Conservation (phyloP, 2,888 invertebrate species). For the Trissonchulus latispiculum region DNA sequence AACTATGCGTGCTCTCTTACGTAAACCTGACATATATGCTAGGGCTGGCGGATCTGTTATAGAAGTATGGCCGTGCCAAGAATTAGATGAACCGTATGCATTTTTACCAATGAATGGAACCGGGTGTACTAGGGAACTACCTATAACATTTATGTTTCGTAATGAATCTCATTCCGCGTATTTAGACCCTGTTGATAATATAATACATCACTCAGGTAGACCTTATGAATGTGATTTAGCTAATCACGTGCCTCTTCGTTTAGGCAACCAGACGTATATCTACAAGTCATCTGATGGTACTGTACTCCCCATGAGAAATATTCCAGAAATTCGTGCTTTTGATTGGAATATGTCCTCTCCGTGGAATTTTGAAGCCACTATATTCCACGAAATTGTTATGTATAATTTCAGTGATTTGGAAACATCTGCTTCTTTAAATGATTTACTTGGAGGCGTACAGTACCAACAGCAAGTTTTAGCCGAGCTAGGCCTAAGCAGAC, state of each 20-base stretch:
- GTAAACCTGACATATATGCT: neutral
- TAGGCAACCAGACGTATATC: neutral
- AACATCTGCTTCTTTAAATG: neutral
- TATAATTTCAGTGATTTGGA: neutral
- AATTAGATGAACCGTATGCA: neutral
- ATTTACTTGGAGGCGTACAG: neutral
- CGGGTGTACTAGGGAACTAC: neutral
- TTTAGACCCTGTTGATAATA: neutral
- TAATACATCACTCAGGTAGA: neutral
- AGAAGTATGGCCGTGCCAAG: neutral
- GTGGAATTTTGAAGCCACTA: neutral
- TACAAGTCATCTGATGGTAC: neutral
- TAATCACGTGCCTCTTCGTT: neutral
- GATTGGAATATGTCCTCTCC: neutral
- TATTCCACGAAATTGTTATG: constrained; percentile 8
- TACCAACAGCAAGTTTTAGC: neutral
- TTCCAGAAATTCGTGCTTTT: neutral
- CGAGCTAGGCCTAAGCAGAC: neutral
- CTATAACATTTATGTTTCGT: neutral
- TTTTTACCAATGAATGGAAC: too few species aligned
- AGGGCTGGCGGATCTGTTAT: neutral
- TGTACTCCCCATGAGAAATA: neutral
- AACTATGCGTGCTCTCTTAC: neutral
- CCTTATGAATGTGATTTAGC: neutral
- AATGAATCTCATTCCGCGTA: neutral